Evolutionary conservation across 2,797 vertebrate genomes (phyloP).

Genomic region (Lateolabrax maculatus): DNA sequence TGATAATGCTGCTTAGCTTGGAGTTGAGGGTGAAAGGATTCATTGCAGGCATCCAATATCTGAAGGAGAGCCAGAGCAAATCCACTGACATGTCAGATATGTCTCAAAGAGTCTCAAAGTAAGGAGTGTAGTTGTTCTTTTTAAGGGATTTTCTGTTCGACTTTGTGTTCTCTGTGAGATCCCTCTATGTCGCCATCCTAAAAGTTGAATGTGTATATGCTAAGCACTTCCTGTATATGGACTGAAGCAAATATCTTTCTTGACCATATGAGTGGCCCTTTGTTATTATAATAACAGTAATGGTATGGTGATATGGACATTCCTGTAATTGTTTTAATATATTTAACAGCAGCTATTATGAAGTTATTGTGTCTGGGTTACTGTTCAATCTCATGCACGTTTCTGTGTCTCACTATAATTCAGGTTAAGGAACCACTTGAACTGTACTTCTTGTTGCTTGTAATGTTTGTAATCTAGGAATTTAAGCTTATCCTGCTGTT

Average conservation of each 20-base stretch:
- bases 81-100: slow-evolving; percentile 67
- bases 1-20: slow-evolving; percentile 69
- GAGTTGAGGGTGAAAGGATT: slow-evolving; percentile 71
- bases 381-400: neutral
- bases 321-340: neutral
- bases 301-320: neutral
- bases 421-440: neutral
- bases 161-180: slow-evolving; percentile 41
- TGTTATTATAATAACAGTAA: slow-evolving; percentile 37
- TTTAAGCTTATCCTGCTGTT: neutral
- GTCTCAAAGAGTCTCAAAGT: slow-evolving; percentile 58
- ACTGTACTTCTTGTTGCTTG: neutral
- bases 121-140: slow-evolving; percentile 57
- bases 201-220: slow-evolving; percentile 27
- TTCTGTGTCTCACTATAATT: neutral
- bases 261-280: neutral
- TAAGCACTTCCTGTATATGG: slow-evolving; percentile 16
- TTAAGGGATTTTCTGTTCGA: slow-evolving; percentile 47
- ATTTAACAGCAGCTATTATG: neutral
- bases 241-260: slow-evolving; percentile 8
- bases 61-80: slow-evolving; percentile 67
- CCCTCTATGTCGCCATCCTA: neutral
- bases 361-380: neutral
- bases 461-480: neutral
- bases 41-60: slow-evolving; percentile 60